Percentiles rank a stretch among this genome's conserved stretches.
Conservation (phyloP, 2,113 vertebrate species). For the Psophia crepitans region DNA sequence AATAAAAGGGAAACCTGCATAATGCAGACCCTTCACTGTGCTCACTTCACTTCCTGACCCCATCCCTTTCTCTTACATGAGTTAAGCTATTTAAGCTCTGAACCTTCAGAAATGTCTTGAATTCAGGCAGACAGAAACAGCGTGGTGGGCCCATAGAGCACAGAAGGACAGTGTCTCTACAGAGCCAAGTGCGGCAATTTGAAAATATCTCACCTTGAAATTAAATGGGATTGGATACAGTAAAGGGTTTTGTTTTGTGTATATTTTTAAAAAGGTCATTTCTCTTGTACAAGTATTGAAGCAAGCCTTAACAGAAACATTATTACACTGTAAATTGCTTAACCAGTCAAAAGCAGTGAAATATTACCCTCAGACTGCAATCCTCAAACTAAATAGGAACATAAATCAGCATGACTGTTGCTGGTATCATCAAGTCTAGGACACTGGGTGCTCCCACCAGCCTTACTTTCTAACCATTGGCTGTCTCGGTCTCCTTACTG, state of each 20-base stretch:
- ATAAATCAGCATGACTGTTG: conserved; percentile 11
- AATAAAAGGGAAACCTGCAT: not conserved
- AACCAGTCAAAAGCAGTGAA: not conserved
- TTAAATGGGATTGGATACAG: not conserved
- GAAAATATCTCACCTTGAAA: not conserved
- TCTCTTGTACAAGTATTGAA: not conserved
- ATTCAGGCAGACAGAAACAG: not conserved
- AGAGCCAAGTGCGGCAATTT: accelerated
- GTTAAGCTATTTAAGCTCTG: not conserved
- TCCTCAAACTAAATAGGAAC: not conserved
- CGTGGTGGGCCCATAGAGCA: accelerated
- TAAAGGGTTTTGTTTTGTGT: not conserved
- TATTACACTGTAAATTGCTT: not conserved
- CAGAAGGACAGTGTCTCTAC: not conserved
- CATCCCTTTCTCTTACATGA: not conserved
- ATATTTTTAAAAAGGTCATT: not conserved
- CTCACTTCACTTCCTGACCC: not conserved
- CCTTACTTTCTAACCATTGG: not conserved
- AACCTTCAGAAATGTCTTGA: not conserved
- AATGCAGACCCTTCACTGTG: not conserved
- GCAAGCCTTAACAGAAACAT: not conserved
- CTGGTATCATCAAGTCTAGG: not conserved
- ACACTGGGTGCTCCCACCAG: not conserved
- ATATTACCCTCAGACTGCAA: not conserved
- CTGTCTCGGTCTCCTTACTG: not conserved